Evolutionary conservation across 2,113 vertebrate species (phyloP).

Genomic region (Elephas maximus): DNA sequence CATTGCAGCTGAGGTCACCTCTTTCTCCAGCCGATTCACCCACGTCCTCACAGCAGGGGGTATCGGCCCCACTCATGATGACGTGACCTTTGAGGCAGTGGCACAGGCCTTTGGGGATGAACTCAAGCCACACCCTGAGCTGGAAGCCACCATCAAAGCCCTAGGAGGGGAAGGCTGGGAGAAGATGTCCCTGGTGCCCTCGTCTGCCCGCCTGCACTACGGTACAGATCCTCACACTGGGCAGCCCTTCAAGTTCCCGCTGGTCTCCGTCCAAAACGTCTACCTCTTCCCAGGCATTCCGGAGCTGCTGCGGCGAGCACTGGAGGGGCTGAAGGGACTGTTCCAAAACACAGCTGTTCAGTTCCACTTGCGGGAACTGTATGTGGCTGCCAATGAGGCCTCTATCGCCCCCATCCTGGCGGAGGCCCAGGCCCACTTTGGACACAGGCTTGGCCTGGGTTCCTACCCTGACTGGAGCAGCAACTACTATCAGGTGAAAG

Average conservation of each 20-base stretch:
- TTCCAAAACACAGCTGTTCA: constrained; percentile 90
- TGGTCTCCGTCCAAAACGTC: constrained; percentile 96
- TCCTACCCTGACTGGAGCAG: constrained; percentile 97
- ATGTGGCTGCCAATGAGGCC: constrained; percentile 91
- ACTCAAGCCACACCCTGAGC: constrained; percentile 92
- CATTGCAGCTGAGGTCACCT: constrained; percentile 93
- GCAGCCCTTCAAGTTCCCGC: constrained; percentile 89
- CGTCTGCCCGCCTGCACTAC: constrained; percentile 94
- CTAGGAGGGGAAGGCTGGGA: constrained; percentile 88
- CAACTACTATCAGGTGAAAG: constrained; percentile 95
- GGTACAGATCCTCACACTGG: constrained; percentile 91
- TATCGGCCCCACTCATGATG: constrained; percentile 97
- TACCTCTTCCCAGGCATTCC: constrained; percentile 97
- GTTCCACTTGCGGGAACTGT: constrained; percentile 92
- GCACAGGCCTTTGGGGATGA: constrained; percentile 94
- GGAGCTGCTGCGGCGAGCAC: constrained; percentile 91
- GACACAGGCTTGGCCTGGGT: constrained; percentile 90
- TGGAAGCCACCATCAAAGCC: constrained; percentile 88
- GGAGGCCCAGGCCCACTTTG: constrained; percentile 88
- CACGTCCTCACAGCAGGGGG: constrained; percentile 96
- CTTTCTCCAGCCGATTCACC: constrained; percentile 91
- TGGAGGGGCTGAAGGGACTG: constrained; percentile 92
- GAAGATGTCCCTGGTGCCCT: constrained; percentile 93
- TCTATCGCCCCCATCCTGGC: constrained; percentile 89
- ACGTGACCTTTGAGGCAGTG: constrained; percentile 96